Conservation (phyloP, 2,888 invertebrate genomes). For the Xestia xanthographa region DNA sequence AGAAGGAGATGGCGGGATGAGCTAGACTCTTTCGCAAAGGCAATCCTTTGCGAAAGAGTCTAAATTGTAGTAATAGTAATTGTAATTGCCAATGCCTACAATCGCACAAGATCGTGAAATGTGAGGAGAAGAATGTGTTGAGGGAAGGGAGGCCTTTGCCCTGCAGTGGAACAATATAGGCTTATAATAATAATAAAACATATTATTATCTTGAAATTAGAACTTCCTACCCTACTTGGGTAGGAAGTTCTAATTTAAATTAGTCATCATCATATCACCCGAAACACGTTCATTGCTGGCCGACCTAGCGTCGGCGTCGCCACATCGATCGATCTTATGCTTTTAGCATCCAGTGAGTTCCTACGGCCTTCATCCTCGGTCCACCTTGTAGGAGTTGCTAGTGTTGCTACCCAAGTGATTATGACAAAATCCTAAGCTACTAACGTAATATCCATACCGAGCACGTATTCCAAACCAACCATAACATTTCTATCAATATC, state of each 20-base stretch:
- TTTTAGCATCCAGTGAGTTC: background rate
- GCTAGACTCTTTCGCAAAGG: too few relatives aligned
- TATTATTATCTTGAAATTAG: background rate
- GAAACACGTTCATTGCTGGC: background rate
- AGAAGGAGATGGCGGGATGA: too few relatives aligned
- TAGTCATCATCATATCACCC: background rate
- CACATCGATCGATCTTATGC: background rate
- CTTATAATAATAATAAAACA: too few relatives aligned
- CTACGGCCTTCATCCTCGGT: background rate
- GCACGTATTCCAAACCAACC: slow-evolving; percentile 28
- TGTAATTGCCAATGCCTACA: too few relatives aligned
- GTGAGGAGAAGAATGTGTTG: too few relatives aligned
- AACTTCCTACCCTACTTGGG: background rate
- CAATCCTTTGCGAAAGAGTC: too few relatives aligned
- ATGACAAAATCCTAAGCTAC: background rate
- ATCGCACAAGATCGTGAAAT: too few relatives aligned
- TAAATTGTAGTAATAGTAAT: too few relatives aligned
- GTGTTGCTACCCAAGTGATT: background rate
- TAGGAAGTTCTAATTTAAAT: too few relatives aligned
- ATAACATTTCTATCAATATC: slow-evolving; percentile 42
- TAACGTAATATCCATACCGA: slow-evolving; percentile 13
- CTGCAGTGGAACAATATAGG: too few relatives aligned
- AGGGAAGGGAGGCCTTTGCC: too few relatives aligned
- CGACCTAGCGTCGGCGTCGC: background rate
- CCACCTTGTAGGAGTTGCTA: background rate